Evolutionary conservation across 2,113 vertebrate species (phyloP).

Genomic region (Mus musculus): GRCm39 chr3:37038501-37039000

Average conservation of each 20-base stretch:
- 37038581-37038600: neutral
- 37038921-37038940: neutral
- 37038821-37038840: neutral
- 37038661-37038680: no score
- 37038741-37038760: neutral
- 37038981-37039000: neutral
- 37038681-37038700: no score
- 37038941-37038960: neutral
- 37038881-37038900: neutral
- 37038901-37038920: neutral
- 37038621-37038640: neutral
- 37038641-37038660: neutral
- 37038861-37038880: neutral
- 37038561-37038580: neutral
- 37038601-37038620: neutral
- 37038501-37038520: neutral
- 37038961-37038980: neutral
- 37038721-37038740: conserved; percentile 19
- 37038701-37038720: neutral
- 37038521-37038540: neutral
- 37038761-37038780: conserved; percentile 27
- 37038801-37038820: neutral
- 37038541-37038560: conserved; percentile 2
- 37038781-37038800: conserved; percentile 28
- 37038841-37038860: neutral